Evolutionary conservation across 2,888 invertebrate genomes (phyloP).

Genomic region (Sinelater perroti): DNA sequence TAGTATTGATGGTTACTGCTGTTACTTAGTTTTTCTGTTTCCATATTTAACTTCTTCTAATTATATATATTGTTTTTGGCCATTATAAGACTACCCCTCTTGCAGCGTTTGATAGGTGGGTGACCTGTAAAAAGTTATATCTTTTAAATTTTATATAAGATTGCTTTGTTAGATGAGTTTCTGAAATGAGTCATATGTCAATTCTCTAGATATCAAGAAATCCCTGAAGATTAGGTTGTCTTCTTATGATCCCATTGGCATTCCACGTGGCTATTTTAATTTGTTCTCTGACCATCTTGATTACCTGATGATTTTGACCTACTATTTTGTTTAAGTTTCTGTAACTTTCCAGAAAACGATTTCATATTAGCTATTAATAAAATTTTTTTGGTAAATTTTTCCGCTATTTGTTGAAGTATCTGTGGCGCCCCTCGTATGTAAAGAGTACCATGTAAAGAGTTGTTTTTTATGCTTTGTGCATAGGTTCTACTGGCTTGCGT

Average conservation of each 20-base stretch:
- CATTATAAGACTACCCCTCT: constrained; percentile 33
- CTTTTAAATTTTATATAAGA: constrained; percentile 27
- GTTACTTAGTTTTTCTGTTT: constrained; percentile 25
- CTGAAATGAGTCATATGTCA: constrained; percentile 34
- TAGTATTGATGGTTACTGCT: constrained; percentile 18
- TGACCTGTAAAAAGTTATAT: constrained; percentile 27
- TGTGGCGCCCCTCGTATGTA: constrained; percentile 4
- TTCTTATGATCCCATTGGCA: constrained; percentile 27
- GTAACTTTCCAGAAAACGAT: constrained; percentile 1
- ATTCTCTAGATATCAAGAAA: constrained; percentile 21
- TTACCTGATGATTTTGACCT: neutral
- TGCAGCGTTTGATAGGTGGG: constrained; percentile 30
- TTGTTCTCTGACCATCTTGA: neutral
- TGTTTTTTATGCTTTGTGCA: constrained; percentile 10
- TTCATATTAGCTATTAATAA: constrained; percentile 9
- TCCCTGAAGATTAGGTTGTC: constrained; percentile 10
- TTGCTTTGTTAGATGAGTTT: constrained; percentile 36
- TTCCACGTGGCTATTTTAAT: constrained; percentile 25
- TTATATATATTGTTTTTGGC: constrained; percentile 33
- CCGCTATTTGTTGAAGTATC: constrained; percentile 1
- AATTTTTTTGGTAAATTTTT: constrained; percentile 1
- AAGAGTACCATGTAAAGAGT: constrained; percentile 2
- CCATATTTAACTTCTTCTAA: constrained; percentile 26
- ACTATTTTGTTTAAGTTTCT: constrained; percentile 12
- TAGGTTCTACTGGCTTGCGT: too few species aligned